These are phyloP conservation scores for Caradrina kadenii DNA, from an alignment of 2,888 invertebrate genomes.

Conservation along the genomic window DNA sequence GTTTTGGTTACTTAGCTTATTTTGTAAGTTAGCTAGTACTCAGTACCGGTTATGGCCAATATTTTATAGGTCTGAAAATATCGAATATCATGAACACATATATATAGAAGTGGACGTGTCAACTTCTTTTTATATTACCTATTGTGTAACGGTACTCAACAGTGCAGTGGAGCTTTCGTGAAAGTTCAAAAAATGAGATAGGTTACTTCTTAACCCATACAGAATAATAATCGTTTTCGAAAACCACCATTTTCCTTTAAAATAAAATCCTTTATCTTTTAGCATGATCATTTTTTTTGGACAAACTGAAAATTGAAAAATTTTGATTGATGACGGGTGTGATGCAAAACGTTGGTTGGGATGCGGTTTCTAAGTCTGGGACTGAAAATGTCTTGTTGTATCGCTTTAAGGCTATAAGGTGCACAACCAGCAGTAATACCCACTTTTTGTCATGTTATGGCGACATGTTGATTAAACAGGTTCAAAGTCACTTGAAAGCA, in stretches of 20 bases:
- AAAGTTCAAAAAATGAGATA: neutral
- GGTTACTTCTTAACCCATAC: neutral
- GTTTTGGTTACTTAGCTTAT: constrained; percentile 5
- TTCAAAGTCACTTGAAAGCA: too few relatives aligned
- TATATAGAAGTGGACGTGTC: neutral
- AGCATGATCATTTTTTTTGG: neutral
- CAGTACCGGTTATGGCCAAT: neutral
- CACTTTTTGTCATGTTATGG: constrained; percentile 7
- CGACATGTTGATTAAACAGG: too few relatives aligned
- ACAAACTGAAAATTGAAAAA: neutral
- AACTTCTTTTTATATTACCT: too few relatives aligned
- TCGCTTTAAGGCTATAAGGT: neutral
- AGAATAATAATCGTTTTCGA: neutral
- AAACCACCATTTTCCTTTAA: neutral
- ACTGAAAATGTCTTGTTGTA: neutral
- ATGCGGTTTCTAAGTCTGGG: neutral
- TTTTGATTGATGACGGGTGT: neutral
- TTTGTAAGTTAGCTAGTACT: neutral
- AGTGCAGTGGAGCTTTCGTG: neutral
- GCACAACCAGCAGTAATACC: neutral
- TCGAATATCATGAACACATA: neutral
- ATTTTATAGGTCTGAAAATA: constrained; percentile 1
- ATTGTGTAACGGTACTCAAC: neutral
- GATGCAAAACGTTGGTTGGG: neutral
- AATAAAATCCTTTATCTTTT: neutral